Evolutionary conservation across 2,113 vertebrate species (phyloP), one percentile per base, ranked within the genome.

Genomic region (Lichenostomus cassidix): DNA sequence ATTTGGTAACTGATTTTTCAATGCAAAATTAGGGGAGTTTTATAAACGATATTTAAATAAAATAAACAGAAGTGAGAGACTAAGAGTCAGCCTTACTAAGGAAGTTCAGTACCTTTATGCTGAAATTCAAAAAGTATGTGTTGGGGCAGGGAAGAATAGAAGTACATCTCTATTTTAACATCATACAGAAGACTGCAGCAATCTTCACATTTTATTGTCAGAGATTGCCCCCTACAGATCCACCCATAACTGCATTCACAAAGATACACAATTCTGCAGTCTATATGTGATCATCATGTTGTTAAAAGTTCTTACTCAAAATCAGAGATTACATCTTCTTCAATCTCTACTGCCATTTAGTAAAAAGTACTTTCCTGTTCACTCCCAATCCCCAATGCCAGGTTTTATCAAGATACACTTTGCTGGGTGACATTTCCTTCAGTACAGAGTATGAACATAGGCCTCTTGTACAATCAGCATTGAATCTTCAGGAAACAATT

Each of bases 181-280:
- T 19, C 12, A 75, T 5, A 68, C 3, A 70, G 89, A 75, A 89
- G 33, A 25, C 9, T 83, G 33, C 28, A 83, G 62, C 25, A 80
- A 53, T 47, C 81, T 80, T 70, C 0, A 1, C 41, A 53, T 93
- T 97, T 97, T 94, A 64, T 87, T 97, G 96, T 97, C 95, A 95
- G 95, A 97, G 81, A 92, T 92, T 98, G 97, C 96, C 98, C 97
- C 94, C 97, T 98, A 97, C 88, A 97, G 97, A 97, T 91, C 90
- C 75, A 90, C 65, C 65, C 35, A 78, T 64, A 88, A 90, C 35
- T 87, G 83, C 89, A 96, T 31, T 92, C 70, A 50, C 33, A 78
- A 67, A 83, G 44, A 90, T 24, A 79, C 13, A 28, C 28, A 95
- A 5, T 60, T 80, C n/a, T 59, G 24, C 13, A 69, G 22, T 49